These are phyloP conservation scores for Mamestra configurata DNA, from an alignment of 1,140 invertebrate genomes.

Conservation along the genomic window DNA sequence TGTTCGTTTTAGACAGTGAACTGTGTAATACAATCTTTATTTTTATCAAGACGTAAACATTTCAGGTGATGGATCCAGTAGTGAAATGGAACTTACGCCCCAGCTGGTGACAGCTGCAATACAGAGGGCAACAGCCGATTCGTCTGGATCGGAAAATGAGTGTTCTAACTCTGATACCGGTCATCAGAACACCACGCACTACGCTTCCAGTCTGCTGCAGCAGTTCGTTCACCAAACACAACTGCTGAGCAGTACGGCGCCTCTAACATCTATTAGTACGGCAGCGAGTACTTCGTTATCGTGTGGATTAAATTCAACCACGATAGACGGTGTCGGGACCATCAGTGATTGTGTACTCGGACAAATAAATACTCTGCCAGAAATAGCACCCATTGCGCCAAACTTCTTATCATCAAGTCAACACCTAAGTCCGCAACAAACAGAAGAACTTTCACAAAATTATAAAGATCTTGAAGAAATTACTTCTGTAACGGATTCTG, in stretches of 20 bases:
- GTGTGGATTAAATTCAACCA: conserved; percentile 69
- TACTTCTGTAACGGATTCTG: conserved; percentile 78
- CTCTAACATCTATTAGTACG: conserved; percentile 70
- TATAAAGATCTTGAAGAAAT: conserved; percentile 87
- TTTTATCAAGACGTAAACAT: conserved; percentile 56
- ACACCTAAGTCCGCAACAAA: conserved; percentile 85
- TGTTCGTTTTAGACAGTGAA: background rate
- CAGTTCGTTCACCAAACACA: conserved; percentile 91
- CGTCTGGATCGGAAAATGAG: conserved; percentile 90
- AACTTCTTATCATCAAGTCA: conserved; percentile 78
- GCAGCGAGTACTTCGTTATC: conserved; percentile 64
- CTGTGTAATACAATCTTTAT: background rate
- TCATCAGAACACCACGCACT: conserved; percentile 85
- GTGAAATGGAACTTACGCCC: conserved; percentile 91
- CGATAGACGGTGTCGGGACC: conserved; percentile 74
- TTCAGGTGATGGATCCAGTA: conserved; percentile 89
- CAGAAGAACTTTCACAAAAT: conserved; percentile 85
- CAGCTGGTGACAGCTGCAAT: conserved; percentile 92
- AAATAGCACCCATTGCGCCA: conserved; percentile 78
- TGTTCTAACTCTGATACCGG: conserved; percentile 85
- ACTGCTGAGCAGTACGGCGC: conserved; percentile 87
- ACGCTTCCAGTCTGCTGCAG: conserved; percentile 89
- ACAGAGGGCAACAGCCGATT: conserved; percentile 89
- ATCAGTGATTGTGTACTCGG: conserved; percentile 83
- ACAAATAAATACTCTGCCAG: conserved; percentile 81